Evolutionary conservation across 2,888 invertebrate species (phyloP), one percentile per base, ranked within the genome.

Genomic region (Quadroppia sp.): DNA sequence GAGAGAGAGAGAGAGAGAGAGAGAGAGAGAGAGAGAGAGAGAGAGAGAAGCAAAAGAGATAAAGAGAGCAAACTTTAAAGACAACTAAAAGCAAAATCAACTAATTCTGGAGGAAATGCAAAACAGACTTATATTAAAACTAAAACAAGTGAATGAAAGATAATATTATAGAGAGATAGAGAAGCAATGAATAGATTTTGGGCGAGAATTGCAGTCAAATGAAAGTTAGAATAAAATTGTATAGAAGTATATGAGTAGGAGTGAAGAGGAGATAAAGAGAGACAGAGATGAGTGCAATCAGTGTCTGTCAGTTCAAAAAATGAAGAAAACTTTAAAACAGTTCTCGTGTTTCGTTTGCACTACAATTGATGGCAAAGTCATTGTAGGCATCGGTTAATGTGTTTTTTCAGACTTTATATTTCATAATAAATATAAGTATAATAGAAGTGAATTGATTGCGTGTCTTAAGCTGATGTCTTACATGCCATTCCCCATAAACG

Each of bases 341-440:
- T 67, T 67, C 32, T 67, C 67, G 67, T 67, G 67, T 67, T 67
- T 67, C 40, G 23, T 23, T 67, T 67, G 40, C 23, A 67, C 40
- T 36, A 67, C 67, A 67, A 67, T 67, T 67, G 67, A 67, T 40
- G 15, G 23, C 67, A 40, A 11, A 40, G 23, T 23, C 67, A 67
- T 67, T 36, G 36, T 67, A 40, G 28, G 23, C 23, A 67, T 36
- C 36, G 23, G 36, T 67, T 67, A 67, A 67, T 67, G 67, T 23
- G 23, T 56, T 56, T 48, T 15, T 56, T 25, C 3, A 56, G 13
- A 23, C 23, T 56, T 56, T 23, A 56, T 36, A 36, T 36, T 36
- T 36, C 36, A 36, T 36, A 36, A 36, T 7, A 36, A 7, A 36
- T 9, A 7, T 36, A 7, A 48, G 4, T 4, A n/a, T n/a, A 48